phyloP scores from a whole-genome alignment of 2,888 invertebrate species.

The Aspidapion aeneum region DNA sequence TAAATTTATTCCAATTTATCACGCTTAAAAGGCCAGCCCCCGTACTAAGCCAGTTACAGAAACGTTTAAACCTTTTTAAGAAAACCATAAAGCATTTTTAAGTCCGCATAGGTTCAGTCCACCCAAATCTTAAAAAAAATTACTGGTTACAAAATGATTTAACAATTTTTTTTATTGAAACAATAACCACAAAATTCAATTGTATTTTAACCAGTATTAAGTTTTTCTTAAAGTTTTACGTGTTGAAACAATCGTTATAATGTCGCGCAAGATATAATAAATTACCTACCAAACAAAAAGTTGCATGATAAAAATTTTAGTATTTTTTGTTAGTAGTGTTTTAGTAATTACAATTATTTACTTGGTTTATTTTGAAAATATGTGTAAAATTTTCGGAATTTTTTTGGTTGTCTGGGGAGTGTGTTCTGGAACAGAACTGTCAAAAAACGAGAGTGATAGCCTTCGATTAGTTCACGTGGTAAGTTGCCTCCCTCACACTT shows the following conservation, averaged over 20 bases:
- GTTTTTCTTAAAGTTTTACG: neutral
- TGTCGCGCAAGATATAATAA: no score
- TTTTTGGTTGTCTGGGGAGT: neutral
- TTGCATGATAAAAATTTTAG: no score
- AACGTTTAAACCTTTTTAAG: neutral
- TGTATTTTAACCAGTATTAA: neutral
- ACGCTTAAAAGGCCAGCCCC: neutral
- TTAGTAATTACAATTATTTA: neutral
- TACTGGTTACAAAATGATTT: no score
- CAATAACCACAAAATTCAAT: no score
- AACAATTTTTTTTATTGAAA: neutral
- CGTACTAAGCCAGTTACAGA: neutral
- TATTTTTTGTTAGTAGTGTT: neutral
- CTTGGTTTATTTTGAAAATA: neutral
- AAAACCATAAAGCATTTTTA: neutral
- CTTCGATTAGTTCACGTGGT: constrained; percentile 36
- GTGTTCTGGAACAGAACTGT: neutral
- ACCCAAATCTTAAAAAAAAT: neutral
- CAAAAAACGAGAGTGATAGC: constrained; percentile 11
- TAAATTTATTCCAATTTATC: neutral
- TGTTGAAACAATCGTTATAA: no score
- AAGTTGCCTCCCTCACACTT: no score
- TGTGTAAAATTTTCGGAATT: neutral
- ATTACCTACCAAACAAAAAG: no score
- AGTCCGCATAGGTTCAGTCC: neutral